Evolutionary conservation across 2,888 invertebrate genomes (phyloP), one percentile per base, ranked within the genome.

Genomic region (Odontothrips loti): DNA sequence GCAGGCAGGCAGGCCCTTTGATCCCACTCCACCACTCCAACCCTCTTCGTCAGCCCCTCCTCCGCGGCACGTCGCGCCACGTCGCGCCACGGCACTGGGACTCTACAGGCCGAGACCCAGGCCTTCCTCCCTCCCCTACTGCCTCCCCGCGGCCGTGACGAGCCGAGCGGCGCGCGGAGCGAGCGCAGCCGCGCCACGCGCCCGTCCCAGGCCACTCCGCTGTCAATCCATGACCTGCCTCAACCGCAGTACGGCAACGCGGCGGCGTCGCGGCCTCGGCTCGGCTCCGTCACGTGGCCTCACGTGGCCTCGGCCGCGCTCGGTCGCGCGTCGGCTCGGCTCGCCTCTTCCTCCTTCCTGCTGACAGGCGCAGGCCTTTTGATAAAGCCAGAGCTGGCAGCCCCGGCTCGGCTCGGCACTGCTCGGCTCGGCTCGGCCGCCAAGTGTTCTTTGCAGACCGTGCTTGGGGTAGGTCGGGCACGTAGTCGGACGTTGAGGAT

Each of bases 81-180:
- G n/a, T n/a, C n/a, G n/a, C n/a, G n/a, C n/a, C n/a, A n/a, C n/a
- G n/a, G n/a, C n/a, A n/a, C n/a, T n/a, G n/a, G n/a, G n/a, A n/a
- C 63, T n/a, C 68, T 68, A 68, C 68, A 68, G 68, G 68, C 68
- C 68, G 68, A 68, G 68, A 68, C 68, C 68, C 68, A 20, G 68
- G 68, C 68, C 68, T 68, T 58, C 58, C 58, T 0, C 17, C 58
- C 15, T n/a, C n/a, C n/a, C n/a, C 34, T 43, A 6, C 34, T 6
- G 34, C 34, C 34, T 43, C 34, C 34, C 34, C 34, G 34, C 6
- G 34, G 34, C 34, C 34, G 34, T 6, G 34, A 43, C 58, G 58
- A 58, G 58, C 58, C 15, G 58, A 58, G 34, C 34, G 34, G 34
- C 34, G 34, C 34, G 34, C 34, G 34, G 34, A 43, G 34, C 34